These are phyloP conservation scores for Calycopis cecrops DNA, from an alignment of 1,140 invertebrate species.

Conservation along the genomic window DNA sequence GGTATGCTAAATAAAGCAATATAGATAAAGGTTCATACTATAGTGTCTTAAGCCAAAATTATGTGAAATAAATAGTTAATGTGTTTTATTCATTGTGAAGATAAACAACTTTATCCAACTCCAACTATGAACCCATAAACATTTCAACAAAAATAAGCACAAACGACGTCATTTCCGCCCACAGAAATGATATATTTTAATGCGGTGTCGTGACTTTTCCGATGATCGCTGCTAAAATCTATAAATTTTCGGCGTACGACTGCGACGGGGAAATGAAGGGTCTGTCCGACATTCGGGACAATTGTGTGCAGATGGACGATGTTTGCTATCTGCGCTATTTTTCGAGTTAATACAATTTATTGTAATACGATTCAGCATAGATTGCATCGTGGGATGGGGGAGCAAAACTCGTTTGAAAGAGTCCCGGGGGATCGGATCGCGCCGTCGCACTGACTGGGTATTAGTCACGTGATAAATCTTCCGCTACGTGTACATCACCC, in stretches of 20 bases:
- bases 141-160: constrained; percentile 46
- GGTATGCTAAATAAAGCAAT: too few relatives aligned
- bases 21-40: too few relatives aligned
- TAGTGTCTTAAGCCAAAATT: not conserved
- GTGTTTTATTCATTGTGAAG: too few relatives aligned
- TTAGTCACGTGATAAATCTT: constrained; percentile 74
- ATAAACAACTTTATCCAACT: constrained; percentile 7
- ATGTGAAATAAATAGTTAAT: constrained; percentile 13
- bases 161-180: constrained; percentile 65
- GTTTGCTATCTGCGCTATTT: constrained; percentile 73
- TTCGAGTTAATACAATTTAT: constrained; percentile 75
- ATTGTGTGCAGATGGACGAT: constrained; percentile 73
- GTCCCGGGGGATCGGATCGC: constrained; percentile 58
- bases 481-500: constrained; percentile 38
- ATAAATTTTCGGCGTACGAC: constrained; percentile 61
- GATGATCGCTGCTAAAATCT: constrained; percentile 71
- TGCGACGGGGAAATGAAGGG: constrained; percentile 53
- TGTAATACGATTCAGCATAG: constrained; percentile 75
- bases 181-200: constrained; percentile 65
- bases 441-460: constrained; percentile 60
- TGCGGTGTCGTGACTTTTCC: constrained; percentile 56
- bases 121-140: constrained; percentile 38
- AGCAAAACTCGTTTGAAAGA: constrained; percentile 72
- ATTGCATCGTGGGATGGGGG: constrained; percentile 70
- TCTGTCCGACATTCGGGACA: constrained; percentile 43